A percentile compares a stretch with the other conserved stretches of the same genome.
These are phyloP conservation scores for Xanthia icteritia DNA, from an alignment of 2,888 invertebrate species.

Conservation along the genomic window DNA sequence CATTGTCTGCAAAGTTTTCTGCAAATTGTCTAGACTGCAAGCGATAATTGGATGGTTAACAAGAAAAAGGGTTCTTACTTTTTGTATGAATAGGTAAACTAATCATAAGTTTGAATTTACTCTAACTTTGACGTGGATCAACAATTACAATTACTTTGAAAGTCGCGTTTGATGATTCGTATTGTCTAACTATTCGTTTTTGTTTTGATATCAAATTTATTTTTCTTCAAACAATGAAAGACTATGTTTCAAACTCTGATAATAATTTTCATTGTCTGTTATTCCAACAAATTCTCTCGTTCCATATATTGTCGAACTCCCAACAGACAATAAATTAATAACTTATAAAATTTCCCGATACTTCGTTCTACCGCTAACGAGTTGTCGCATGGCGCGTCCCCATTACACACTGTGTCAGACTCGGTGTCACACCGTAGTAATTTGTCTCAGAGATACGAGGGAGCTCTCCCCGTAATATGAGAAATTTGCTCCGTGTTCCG, in stretches of 20 bases:
- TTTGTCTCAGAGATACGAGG: conserved; percentile 45
- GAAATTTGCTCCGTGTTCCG: conserved; percentile 54
- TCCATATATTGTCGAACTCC: conserved; percentile 57
- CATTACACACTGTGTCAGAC: conserved; percentile 53
- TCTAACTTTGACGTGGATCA: conserved; percentile 31
- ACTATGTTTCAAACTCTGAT: conserved; percentile 24
- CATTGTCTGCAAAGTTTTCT: conserved; percentile 56
- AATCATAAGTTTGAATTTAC: conserved; percentile 44
- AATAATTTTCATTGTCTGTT: conserved; percentile 53
- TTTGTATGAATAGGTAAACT: conserved; percentile 36
- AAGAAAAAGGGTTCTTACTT: conserved; percentile 47
- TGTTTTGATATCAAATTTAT: conserved; percentile 36
- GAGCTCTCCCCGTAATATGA: conserved; percentile 44
- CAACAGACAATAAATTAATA: conserved; percentile 65
- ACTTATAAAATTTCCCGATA: conserved; percentile 62
- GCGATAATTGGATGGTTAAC: conserved; percentile 55
- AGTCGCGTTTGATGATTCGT: conserved; percentile 34
- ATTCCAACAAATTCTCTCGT: conserved; percentile 50
- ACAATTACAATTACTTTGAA: conserved; percentile 43
- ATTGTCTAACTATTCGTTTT: conserved; percentile 27
- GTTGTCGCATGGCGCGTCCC: conserved; percentile 52
- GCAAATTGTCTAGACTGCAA: conserved; percentile 59
- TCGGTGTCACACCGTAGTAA: conserved; percentile 50
- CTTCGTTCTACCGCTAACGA: conserved; percentile 61
- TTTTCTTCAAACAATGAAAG: conserved; percentile 48